Base-by-base conservation (phyloP, 2,888 invertebrate genomes). In the Dendrolimus houi region DNA sequence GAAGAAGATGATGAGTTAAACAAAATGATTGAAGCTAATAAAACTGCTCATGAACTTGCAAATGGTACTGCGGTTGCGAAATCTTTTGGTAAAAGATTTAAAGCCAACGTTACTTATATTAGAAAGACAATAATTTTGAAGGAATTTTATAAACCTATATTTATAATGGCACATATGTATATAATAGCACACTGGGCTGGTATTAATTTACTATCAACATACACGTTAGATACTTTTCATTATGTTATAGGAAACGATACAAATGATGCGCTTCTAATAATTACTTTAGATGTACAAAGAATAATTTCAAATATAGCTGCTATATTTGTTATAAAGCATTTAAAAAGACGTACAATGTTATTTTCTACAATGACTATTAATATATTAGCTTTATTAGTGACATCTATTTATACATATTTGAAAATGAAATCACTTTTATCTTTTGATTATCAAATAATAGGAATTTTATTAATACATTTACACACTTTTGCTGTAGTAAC, bases 131-230 rank as follows among this genome's bases (percentile, higher is more conserved):
- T 77, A 0, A 71, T 58, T 17, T 79, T 79, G 61, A 74, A 70
- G 56, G 83, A 82, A 59, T 82, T 83, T 58, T 79, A 76, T 60
- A 81, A 78, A 58, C 83, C 83, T 0, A 78, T 81, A 53, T 72
- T 81, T 54, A 77, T 83, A 1, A 79, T 83, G 77, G 68, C 77
- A 60, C 79, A 81, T 60, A 69, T 83, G 60, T 79, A 79, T 41
- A 72, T 74, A 1, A 55, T 83, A 52, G 72, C 75, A 0, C 79
- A 81, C 55, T 82, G 78, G 77, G 72, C 76, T 9, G 83, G 83
- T 6, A 77, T 76, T 8, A 79, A 76, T 52, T 72, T 79, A 2
- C 57, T 83, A 12, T 77, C 77, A 2, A 69, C 79, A 0, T 83
- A 79, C 56, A 75, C 79, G 0, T 66, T 70, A 7, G 77, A 79